Percentiles rank a stretch among this genome's conserved stretches.
phyloP scores from a whole-genome alignment of 1,140 invertebrate species.

The Drosophila setifemur region DNA sequence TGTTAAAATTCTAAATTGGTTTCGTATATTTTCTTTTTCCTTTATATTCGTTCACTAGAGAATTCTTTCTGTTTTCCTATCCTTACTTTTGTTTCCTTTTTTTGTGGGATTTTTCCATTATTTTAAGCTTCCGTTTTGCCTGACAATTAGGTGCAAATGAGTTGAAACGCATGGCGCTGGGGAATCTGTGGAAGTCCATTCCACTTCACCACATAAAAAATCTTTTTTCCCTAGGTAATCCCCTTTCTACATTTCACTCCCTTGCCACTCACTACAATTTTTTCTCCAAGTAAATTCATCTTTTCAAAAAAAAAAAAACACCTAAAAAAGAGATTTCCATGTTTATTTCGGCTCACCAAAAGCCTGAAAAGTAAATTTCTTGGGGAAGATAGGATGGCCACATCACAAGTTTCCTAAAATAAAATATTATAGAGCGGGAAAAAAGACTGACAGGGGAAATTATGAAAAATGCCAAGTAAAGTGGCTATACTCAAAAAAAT shows the following conservation, averaged over 20 bases:
- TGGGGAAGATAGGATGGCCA: background rate
- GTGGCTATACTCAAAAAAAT: conserved; percentile 54
- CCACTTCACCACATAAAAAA: conserved; percentile 17
- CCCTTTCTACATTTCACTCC: background rate
- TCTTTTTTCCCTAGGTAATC: too few species aligned
- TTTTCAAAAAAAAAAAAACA: conserved; percentile 16
- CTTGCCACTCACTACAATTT: background rate
- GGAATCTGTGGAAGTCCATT: conserved; percentile 1
- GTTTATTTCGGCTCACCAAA: conserved; percentile 51
- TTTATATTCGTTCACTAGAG: background rate
- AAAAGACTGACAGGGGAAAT: conserved; percentile 49
- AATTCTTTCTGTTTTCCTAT: background rate
- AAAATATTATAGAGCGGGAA: conserved; percentile 20
- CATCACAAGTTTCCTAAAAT: conserved; percentile 68
- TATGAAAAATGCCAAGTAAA: conserved; percentile 75
- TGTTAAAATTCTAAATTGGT: conserved; percentile 15
- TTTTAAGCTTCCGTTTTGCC: conserved; percentile 48
- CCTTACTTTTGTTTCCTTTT: background rate
- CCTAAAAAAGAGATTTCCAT: conserved; percentile 23
- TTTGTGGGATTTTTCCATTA: background rate
- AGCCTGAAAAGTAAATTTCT: background rate
- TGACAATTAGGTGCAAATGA: conserved; percentile 80
- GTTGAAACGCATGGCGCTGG: conserved; percentile 55
- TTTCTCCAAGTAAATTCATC: too few species aligned
- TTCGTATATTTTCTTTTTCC: background rate